These are phyloP conservation scores for Macroglossus sobrinus DNA, from an alignment of 2,113 vertebrate species.

Conservation along the genomic window DNA sequence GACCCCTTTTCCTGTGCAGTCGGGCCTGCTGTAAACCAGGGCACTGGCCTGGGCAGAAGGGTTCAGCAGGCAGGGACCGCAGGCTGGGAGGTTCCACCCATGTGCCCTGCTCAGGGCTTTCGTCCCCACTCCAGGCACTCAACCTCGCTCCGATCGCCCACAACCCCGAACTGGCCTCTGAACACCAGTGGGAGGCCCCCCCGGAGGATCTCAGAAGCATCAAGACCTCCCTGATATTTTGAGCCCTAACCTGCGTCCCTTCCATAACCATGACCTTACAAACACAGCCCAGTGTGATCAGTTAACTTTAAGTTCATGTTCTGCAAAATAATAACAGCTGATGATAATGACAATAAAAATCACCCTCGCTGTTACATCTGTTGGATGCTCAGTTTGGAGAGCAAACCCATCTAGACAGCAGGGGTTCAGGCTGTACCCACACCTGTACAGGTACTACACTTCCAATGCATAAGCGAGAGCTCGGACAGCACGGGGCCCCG, in stretches of 20 bases:
- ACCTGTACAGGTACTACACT: fast-evolving
- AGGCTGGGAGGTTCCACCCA: background rate
- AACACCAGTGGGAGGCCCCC: background rate
- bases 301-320: fast-evolving
- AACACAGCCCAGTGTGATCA: fast-evolving
- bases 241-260: background rate
- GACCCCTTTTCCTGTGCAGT: fast-evolving
- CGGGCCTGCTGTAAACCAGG: background rate
- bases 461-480: background rate
- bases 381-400: fast-evolving
- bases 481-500: fast-evolving
- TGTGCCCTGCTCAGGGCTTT: background rate
- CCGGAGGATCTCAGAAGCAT: too few species aligned
- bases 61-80: background rate
- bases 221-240: fast-evolving
- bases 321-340: fast-evolving
- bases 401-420: background rate
- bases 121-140: too few species aligned
- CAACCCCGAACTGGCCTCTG: fast-evolving
- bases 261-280: fast-evolving
- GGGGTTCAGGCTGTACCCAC: fast-evolving
- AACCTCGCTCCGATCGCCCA: fast-evolving
- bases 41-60: background rate
- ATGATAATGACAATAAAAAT: fast-evolving
- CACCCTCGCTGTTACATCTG: fast-evolving